Conservation (phyloP, 2,888 invertebrate species). For the Nemapogon koenigi region DNA sequence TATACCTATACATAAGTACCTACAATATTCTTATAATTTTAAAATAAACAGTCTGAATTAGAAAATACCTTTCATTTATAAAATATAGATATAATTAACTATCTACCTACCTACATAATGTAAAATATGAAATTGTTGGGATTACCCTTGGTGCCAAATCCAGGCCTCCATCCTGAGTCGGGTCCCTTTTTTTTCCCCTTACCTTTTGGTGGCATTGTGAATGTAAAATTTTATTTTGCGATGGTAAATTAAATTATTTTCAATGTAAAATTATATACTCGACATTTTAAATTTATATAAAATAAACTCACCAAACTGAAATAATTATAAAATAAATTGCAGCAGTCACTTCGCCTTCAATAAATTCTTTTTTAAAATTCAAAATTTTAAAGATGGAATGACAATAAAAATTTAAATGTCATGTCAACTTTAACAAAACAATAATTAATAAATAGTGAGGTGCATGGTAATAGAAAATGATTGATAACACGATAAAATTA, state of each 20-base stretch:
- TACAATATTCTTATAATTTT: too few relatives aligned
- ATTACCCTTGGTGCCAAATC: conserved; percentile 52
- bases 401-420: neutral
- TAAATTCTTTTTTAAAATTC: conserved; percentile 1
- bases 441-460: neutral
- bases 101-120: neutral
- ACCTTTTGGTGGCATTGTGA: conserved; percentile 40
- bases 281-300: conserved; percentile 25
- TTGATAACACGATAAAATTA: too few relatives aligned
- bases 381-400: neutral
- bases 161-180: conserved; percentile 57
- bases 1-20: too few relatives aligned
- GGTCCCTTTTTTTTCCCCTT: conserved; percentile 40
- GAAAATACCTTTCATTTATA: neutral
- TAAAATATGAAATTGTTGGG: neutral
- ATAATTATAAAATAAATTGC: neutral
- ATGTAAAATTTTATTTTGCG: conserved; percentile 15
- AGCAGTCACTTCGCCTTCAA: neutral
- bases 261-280: conserved; percentile 26
- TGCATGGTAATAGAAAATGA: too few relatives aligned
- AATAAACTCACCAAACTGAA: conserved; percentile 27
- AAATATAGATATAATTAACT: neutral
- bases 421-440: neutral
- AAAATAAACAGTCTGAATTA: too few relatives aligned
- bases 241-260: conserved; percentile 19